Percentiles rank a stretch among this genome's conserved stretches.
Conservation (phyloP, 2,888 invertebrate genomes). For the Agrochola macilenta region DNA sequence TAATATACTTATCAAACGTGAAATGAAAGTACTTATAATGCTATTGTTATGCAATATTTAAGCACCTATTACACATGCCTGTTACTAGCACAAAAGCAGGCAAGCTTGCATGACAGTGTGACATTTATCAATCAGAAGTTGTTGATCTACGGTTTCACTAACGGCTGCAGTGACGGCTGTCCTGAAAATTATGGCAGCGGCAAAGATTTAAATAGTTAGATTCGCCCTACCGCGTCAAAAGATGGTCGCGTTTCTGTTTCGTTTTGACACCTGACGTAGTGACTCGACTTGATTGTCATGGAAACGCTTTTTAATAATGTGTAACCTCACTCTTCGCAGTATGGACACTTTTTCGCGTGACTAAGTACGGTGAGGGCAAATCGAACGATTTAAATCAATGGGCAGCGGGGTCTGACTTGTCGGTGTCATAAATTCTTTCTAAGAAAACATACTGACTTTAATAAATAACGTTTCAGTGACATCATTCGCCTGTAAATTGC, state of each 20-base stretch:
- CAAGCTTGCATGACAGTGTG: neutral
- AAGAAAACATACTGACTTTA: no score
- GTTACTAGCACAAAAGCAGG: neutral
- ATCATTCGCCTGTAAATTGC: neutral
- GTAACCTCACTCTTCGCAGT: neutral
- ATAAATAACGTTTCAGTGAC: neutral
- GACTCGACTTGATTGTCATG: neutral
- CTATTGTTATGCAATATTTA: conserved; percentile 21
- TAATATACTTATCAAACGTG: conserved; percentile 22
- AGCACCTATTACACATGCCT: neutral
- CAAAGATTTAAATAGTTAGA: neutral
- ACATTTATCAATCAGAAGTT: neutral
- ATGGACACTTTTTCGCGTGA: neutral
- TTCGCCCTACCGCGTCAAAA: neutral
- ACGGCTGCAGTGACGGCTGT: neutral
- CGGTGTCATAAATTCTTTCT: neutral
- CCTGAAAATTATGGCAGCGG: no score
- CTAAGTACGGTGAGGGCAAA: no score
- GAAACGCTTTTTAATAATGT: no score
- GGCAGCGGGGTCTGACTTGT: neutral
- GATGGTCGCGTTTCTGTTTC: neutral
- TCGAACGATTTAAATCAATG: neutral
- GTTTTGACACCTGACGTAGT: neutral
- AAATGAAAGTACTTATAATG: conserved; percentile 35
- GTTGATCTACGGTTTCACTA: neutral